phyloP scores from a whole-genome alignment of 2,888 invertebrate species.

The Dynastes tityus region DNA sequence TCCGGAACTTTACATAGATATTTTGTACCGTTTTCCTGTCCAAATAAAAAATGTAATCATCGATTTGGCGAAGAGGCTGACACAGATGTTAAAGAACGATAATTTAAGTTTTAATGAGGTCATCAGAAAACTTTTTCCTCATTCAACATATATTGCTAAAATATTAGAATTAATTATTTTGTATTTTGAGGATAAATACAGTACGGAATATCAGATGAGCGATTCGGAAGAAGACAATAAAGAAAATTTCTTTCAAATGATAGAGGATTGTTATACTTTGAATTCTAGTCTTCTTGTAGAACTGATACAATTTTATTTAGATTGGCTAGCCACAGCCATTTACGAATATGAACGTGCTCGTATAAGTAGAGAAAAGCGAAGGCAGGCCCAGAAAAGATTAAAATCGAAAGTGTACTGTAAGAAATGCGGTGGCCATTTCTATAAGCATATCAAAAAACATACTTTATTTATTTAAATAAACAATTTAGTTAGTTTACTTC shows the following conservation, averaged over 20 bases:
- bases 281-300: slow-evolving; percentile 54
- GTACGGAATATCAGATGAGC: slow-evolving; percentile 1
- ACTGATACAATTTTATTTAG: slow-evolving; percentile 56
- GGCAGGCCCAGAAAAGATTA: slow-evolving; percentile 20
- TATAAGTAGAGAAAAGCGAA: slow-evolving; percentile 39
- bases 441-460: slow-evolving; percentile 36
- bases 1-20: slow-evolving; percentile 42
- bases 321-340: slow-evolving; percentile 50
- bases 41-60: slow-evolving; percentile 42
- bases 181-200: slow-evolving; percentile 46
- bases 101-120: slow-evolving; percentile 27
- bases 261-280: slow-evolving; percentile 27
- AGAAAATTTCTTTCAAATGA: slow-evolving; percentile 32
- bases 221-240: slow-evolving; percentile 31
- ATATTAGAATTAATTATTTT: slow-evolving; percentile 41
- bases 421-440: slow-evolving; percentile 47
- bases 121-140: slow-evolving; percentile 45
- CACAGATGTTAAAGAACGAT: slow-evolving; percentile 33
- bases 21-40: slow-evolving; percentile 32
- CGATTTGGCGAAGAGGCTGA: slow-evolving; percentile 36
- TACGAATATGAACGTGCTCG: slow-evolving; percentile 49
- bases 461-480: slow-evolving; percentile 4
- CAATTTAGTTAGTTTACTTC: slow-evolving; percentile 13
- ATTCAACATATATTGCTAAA: slow-evolving; percentile 45
- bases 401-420: slow-evolving; percentile 44